Base-by-base conservation (phyloP, 64 coral and sea anemone species). In the Pocillopora verrucosa region DNA sequence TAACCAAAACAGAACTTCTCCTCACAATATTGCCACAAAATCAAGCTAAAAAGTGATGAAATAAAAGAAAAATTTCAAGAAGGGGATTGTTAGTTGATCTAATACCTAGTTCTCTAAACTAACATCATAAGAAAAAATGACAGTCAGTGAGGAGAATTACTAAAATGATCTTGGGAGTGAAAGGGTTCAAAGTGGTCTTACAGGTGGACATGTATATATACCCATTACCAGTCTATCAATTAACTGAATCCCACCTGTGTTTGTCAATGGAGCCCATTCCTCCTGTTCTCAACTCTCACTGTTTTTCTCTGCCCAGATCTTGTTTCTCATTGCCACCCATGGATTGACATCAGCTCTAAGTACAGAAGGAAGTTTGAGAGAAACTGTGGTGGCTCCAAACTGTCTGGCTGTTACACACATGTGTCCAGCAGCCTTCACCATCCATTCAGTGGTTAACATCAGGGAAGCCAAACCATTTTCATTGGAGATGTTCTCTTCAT, bases 401-500 rank as follows among this genome's bases (percentile, higher is more conserved):
- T 92, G 90, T 11, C 80, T 82, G 34, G 86, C 58, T 45, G 88
- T 61, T 19, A 95, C 30, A 79, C 94, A 95, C 60, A 95, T 88
- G 12, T 92, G 90, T 2, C 90, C 94, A 22, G 90, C 90, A 10
- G 75, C 80, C 82, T 96, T 96, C 0, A 96, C 90, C 65, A 96
- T 85, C 94, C 94, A 96, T 22, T 96, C 94, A 13, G 94, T 92
- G 5, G 94, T 86, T 25, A 92, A 86, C 94, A 96, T 96, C 58
- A 96, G 75, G 61, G 78, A 80, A 59, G 51, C 76, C 73, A 89
- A 90, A 36, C 90, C 67, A 75, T 92, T 69, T 51, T 89, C 90
- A 20, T 58, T 92, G 58, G 86, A 88, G 30, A 90, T 80, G 15
- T 86, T 86, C 37, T 76, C 65, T 62, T 34, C 76, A 36, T 15